Conservation (phyloP, 2,113 vertebrate species). For the Oxyruncus cristatus region DNA sequence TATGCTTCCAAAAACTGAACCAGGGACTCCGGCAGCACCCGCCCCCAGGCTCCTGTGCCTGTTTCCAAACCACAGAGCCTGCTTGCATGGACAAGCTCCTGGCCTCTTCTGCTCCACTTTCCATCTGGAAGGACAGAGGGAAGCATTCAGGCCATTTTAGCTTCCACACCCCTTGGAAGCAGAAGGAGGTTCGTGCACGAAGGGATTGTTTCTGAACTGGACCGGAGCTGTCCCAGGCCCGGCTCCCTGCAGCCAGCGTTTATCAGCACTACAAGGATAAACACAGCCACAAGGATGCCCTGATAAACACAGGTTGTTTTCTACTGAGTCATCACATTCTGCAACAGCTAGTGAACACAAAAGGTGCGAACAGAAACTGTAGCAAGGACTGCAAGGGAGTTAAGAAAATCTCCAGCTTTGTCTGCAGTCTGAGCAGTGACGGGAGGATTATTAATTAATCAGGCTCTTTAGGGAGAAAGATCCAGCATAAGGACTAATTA, state of each 20-base stretch:
- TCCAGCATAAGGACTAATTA: constrained; percentile 87
- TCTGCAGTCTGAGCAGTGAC: constrained; percentile 60
- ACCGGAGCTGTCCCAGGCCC: not conserved
- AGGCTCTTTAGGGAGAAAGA: constrained; percentile 79
- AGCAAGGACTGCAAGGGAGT: constrained; percentile 75
- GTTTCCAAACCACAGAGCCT: not conserved
- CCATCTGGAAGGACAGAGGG: not conserved
- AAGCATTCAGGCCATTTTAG: not conserved
- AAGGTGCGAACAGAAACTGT: constrained; percentile 60
- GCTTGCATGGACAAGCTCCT: accelerated
- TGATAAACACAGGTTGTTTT: constrained; percentile 17
- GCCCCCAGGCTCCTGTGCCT: not conserved
- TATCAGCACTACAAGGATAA: not conserved
- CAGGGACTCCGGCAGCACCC: accelerated
- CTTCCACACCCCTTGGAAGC: not conserved
- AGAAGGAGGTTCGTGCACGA: not conserved
- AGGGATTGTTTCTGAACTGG: not conserved
- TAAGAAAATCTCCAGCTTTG: constrained; percentile 72
- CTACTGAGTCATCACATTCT: constrained; percentile 25
- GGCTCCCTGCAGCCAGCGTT: not conserved
- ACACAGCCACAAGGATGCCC: not conserved
- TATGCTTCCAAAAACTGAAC: not conserved
- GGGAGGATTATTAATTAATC: constrained; percentile 89
- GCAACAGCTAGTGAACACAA: constrained; percentile 66
- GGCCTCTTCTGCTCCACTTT: not conserved